Percentiles rank a stretch among this genome's conserved stretches.
phyloP scores from a whole-genome alignment of 1,140 invertebrate genomes.

The Anastrepha obliqua region DNA sequence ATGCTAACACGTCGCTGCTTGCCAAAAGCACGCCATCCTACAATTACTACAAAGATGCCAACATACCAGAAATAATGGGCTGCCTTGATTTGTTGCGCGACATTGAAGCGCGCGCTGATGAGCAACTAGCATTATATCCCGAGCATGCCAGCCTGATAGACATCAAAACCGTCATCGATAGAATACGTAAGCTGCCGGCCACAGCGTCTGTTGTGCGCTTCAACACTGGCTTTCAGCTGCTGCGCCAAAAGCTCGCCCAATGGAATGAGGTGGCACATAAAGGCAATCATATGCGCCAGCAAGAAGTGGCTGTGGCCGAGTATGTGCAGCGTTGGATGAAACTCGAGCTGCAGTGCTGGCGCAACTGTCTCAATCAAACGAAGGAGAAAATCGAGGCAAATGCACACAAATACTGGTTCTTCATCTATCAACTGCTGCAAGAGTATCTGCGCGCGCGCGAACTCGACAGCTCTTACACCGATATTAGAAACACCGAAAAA shows the following conservation, averaged over 20 bases:
- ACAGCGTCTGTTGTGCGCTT: slow-evolving; percentile 90
- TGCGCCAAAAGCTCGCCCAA: slow-evolving; percentile 88
- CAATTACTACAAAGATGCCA: slow-evolving; percentile 92
- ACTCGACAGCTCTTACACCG: slow-evolving; percentile 60
- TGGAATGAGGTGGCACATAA: slow-evolving; percentile 95
- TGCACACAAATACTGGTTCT: slow-evolving; percentile 92
- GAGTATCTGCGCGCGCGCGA: slow-evolving; percentile 70
- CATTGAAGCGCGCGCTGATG: slow-evolving; percentile 79
- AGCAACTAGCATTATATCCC: slow-evolving; percentile 89
- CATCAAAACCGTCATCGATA: slow-evolving; percentile 82
- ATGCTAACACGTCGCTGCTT: slow-evolving; percentile 57
- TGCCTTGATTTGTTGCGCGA: slow-evolving; percentile 82
- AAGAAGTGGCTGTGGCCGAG: slow-evolving; percentile 83
- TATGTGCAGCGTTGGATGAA: slow-evolving; percentile 94
- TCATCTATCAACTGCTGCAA: slow-evolving; percentile 84
- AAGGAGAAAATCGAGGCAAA: slow-evolving; percentile 79
- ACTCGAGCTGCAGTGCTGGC: slow-evolving; percentile 92
- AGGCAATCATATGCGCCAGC: slow-evolving; percentile 86
- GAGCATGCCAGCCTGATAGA: slow-evolving; percentile 91
- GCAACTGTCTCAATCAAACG: slow-evolving; percentile 82
- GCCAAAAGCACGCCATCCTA: slow-evolving; percentile 56
- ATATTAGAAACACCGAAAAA: slow-evolving; percentile 65
- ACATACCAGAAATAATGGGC: slow-evolving; percentile 84
- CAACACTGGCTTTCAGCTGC: slow-evolving; percentile 91
- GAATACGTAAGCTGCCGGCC: slow-evolving; percentile 87